Conservation (phyloP, 64 coral and sea anemone genomes). For the Montipora foliosa region DNA sequence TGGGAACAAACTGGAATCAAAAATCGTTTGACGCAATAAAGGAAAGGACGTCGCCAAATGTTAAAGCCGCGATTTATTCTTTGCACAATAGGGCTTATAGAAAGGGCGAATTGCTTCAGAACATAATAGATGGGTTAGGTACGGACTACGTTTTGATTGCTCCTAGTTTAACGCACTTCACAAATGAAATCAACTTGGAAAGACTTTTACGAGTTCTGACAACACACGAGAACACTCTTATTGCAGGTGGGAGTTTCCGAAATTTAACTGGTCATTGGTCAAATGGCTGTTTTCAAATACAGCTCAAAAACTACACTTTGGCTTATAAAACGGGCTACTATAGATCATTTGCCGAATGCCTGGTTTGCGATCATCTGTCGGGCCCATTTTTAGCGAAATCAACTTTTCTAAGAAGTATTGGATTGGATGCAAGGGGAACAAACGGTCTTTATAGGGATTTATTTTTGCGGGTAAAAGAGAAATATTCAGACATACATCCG, state of each 20-base stretch:
- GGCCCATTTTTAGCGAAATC: conserved; percentile 92
- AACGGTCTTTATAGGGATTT: conserved; percentile 62
- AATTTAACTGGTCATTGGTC: conserved; percentile 87
- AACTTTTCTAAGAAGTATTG: conserved; percentile 48
- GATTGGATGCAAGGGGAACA: conserved; percentile 35
- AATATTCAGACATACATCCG: conserved; percentile 22
- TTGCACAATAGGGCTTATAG: neutral
- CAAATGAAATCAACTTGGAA: conserved; percentile 68
- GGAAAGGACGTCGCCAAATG: neutral
- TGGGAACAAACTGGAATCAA: conserved; percentile 48
- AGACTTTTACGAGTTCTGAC: conserved; percentile 86
- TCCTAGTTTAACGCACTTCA: conserved; percentile 68
- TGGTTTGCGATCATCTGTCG: conserved; percentile 80
- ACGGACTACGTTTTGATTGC: conserved; percentile 87
- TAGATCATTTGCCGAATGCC: conserved; percentile 80
- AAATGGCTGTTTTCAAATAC: conserved; percentile 78
- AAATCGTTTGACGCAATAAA: neutral
- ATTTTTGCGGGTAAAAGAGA: conserved; percentile 61
- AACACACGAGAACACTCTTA: conserved; percentile 41
- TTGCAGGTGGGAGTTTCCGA: conserved; percentile 76
- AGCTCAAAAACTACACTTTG: conserved; percentile 88
- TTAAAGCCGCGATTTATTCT: neutral
- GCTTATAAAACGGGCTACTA: conserved; percentile 85
- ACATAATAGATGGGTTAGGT: conserved; percentile 56
- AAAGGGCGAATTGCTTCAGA: conserved; percentile 55